Conservation (phyloP, 2,113 vertebrate species). For the Panthera uncia region DNA sequence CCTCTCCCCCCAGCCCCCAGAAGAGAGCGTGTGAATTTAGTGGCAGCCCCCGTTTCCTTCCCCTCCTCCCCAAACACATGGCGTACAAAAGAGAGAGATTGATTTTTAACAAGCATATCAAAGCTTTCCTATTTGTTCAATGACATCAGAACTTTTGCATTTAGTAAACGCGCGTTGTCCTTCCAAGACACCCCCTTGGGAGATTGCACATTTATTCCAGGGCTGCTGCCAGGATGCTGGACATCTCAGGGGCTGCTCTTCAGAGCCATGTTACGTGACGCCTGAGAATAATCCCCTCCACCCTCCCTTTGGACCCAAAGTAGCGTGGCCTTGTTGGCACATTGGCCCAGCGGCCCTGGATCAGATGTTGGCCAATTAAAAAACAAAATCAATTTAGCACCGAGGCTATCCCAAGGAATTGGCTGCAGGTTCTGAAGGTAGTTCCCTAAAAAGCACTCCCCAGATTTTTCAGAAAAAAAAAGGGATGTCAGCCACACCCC, state of each 20-base stretch:
- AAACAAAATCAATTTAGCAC: neutral
- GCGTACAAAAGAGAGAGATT: neutral
- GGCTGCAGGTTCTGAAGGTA: neutral
- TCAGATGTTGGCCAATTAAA: neutral
- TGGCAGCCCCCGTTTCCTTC: neutral
- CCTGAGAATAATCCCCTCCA: conserved; percentile 1
- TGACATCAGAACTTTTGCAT: conserved; percentile 40
- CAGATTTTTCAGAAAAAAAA: neutral
- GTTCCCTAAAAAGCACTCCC: neutral
- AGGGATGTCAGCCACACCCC: neutral
- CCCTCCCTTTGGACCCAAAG: neutral
- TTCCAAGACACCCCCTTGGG: conserved; percentile 26
- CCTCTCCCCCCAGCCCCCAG: neutral
- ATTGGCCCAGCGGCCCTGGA: neutral
- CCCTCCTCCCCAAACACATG: neutral
- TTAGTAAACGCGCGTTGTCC: neutral
- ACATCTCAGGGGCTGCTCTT: neutral
- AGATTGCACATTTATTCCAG: conserved; percentile 11
- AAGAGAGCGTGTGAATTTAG: neutral
- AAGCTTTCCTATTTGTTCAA: conserved; percentile 24
- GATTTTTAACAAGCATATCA: conserved; percentile 46
- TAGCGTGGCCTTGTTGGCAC: neutral
- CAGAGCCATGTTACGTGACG: neutral
- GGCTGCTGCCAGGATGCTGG: neutral
- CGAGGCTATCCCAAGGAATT: neutral